Conservation (phyloP, 2,113 vertebrate genomes). For the Mugil cephalus region DNA sequence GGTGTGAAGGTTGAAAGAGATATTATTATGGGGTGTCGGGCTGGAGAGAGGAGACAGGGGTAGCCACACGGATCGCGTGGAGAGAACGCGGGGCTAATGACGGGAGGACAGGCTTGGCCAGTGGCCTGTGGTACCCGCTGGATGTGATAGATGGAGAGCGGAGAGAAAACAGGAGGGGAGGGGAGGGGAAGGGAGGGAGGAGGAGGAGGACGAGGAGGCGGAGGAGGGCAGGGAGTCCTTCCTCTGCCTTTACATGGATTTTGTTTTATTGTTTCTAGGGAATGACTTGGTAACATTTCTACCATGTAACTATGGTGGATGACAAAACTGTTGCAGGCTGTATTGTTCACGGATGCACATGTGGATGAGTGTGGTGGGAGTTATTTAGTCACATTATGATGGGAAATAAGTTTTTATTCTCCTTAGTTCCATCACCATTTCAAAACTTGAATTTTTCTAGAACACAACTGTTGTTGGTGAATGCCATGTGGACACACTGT, state of each 20-base stretch:
- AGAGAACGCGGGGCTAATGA: conserved; percentile 98
- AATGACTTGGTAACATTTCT: conserved; percentile 43
- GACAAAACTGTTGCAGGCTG: neutral
- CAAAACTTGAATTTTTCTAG: neutral
- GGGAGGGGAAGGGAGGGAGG: no score
- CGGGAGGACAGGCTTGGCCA: conserved; percentile 99
- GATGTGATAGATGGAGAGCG: conserved; percentile 98
- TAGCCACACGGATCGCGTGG: conserved; percentile 99
- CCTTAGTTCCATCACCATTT: neutral
- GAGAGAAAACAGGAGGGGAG: conserved; percentile 47
- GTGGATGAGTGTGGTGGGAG: neutral
- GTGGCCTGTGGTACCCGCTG: conserved; percentile 96
- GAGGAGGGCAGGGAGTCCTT: conserved; percentile 49
- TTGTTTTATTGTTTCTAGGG: conserved; percentile 64
- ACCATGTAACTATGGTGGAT: neutral
- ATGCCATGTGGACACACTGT: no score
- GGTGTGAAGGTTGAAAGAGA: conserved; percentile 99
- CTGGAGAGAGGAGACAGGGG: conserved; percentile 99
- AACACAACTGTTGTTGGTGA: no score
- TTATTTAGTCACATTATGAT: neutral
- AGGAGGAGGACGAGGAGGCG: conserved; percentile 37
- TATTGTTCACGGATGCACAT: neutral
- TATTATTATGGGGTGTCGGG: conserved; percentile 96
- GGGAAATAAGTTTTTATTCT: neutral
- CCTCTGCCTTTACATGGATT: conserved; percentile 49